Conservation (phyloP, 2,113 vertebrate genomes). For the Antigone vipio region DNA sequence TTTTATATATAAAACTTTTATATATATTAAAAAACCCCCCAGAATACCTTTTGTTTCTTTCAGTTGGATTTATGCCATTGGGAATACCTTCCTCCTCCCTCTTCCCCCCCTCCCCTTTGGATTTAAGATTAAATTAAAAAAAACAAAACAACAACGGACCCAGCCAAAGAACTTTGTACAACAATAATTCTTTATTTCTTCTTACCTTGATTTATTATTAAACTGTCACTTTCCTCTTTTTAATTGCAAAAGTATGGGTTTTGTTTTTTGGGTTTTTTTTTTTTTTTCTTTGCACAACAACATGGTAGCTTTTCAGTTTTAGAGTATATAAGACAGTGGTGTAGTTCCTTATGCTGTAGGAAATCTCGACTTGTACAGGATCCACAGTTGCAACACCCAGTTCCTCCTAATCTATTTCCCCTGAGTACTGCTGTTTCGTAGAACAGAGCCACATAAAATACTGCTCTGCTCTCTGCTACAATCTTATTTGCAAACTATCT, state of each 20-base stretch:
- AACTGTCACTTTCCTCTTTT: background rate
- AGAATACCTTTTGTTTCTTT: background rate
- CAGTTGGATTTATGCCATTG: background rate
- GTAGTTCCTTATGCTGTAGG: background rate
- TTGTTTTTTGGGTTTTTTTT: too few relatives aligned
- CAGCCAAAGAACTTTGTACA: background rate
- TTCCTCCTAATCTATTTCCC: background rate
- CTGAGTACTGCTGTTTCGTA: background rate
- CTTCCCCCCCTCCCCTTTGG: background rate
- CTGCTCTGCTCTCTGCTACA: background rate
- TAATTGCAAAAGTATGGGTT: background rate
- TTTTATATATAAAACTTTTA: background rate
- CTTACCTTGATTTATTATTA: background rate
- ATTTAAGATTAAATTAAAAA: background rate
- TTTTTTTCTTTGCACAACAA: background rate
- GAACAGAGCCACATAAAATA: background rate
- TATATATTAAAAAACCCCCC: too few relatives aligned
- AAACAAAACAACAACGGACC: background rate
- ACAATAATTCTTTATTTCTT: background rate
- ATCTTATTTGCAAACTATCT: background rate
- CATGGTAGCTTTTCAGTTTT: background rate
- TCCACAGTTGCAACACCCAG: background rate
- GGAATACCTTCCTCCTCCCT: background rate
- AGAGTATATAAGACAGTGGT: background rate
- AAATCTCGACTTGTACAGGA: background rate